These are phyloP conservation scores for Plodia interpunctella DNA, from an alignment of 1,140 invertebrate species.

Conservation along the genomic window DNA sequence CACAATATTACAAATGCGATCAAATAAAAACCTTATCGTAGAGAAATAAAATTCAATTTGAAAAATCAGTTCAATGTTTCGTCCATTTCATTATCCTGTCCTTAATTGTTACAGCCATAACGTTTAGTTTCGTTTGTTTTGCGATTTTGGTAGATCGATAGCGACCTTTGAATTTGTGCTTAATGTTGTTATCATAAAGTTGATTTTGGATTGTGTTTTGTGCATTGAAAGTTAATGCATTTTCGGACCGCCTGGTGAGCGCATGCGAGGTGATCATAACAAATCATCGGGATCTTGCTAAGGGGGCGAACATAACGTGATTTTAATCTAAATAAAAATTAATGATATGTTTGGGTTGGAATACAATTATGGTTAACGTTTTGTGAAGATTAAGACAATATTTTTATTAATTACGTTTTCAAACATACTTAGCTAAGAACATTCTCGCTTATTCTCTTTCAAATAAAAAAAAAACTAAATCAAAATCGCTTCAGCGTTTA, in stretches of 20 bases:
- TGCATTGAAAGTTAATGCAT: slow-evolving; percentile 38
- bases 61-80: slow-evolving; percentile 17
- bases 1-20: slow-evolving; percentile 19
- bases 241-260: slow-evolving; percentile 57
- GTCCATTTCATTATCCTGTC: slow-evolving; percentile 43
- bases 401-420: neutral
- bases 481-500: too few relatives aligned
- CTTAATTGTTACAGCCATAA: slow-evolving; percentile 65
- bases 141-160: slow-evolving; percentile 38
- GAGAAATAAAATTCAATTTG: neutral
- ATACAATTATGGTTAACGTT: neutral
- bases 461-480: too few relatives aligned
- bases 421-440: too few relatives aligned
- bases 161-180: slow-evolving; percentile 26
- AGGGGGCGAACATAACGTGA: slow-evolving; percentile 32
- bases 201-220: slow-evolving; percentile 30
- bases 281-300: slow-evolving; percentile 53
- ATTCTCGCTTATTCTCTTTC: too few relatives aligned
- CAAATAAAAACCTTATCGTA: slow-evolving; percentile 28
- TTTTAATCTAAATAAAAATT: slow-evolving; percentile 5
- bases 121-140: slow-evolving; percentile 66
- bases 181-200: slow-evolving; percentile 31
- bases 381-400: neutral
- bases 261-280: slow-evolving; percentile 58
- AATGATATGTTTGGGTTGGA: neutral